These are phyloP conservation scores for Epistrophe eligans DNA, from an alignment of 2,888 invertebrate species.

Conservation along the genomic window DNA sequence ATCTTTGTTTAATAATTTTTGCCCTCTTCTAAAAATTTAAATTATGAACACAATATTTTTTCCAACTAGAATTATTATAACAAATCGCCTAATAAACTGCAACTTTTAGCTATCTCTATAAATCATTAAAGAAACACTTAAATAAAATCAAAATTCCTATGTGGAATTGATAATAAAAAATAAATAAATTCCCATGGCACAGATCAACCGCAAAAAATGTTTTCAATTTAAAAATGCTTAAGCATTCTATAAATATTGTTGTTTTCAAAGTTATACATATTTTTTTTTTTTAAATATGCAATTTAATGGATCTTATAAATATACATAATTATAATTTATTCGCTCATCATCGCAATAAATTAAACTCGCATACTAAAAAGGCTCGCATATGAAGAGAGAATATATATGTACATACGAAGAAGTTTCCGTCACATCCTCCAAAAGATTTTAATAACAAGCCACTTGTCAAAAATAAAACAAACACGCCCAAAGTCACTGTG, in stretches of 20 bases:
- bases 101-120: conserved; percentile 42
- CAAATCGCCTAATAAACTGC: conserved; percentile 55
- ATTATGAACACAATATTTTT: neutral
- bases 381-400: conserved; percentile 9
- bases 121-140: conserved; percentile 49
- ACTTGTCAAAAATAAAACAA: conserved; percentile 62
- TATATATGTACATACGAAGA: neutral
- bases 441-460: conserved; percentile 58
- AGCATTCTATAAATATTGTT: conserved; percentile 62
- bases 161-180: neutral
- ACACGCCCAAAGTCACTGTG: conserved; percentile 15
- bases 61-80: conserved; percentile 3
- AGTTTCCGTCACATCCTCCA: conserved; percentile 52
- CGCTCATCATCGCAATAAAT: conserved; percentile 68
- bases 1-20: neutral
- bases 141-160: conserved; percentile 18
- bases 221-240: conserved; percentile 60
- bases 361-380: conserved; percentile 45
- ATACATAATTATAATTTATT: conserved; percentile 67
- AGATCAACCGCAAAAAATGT: conserved; percentile 64
- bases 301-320: conserved; percentile 3
- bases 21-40: neutral
- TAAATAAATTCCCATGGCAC: conserved; percentile 59
- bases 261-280: neutral
- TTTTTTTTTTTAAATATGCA: conserved; percentile 24